Evolutionary conservation across 2,797 vertebrate species (phyloP).

Genomic region (Neopelma chrysocephalum): DNA sequence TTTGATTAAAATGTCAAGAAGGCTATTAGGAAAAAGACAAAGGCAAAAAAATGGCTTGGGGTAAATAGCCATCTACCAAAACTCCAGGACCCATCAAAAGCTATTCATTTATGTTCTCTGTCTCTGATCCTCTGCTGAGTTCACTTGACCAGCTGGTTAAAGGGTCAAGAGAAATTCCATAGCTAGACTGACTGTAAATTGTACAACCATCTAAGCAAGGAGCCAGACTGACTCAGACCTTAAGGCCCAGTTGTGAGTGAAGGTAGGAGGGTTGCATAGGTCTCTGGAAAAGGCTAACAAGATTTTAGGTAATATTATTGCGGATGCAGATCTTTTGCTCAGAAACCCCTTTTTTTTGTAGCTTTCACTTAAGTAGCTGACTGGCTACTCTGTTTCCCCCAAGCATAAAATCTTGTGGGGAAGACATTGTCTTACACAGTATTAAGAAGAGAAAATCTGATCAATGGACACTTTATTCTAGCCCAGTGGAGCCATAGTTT

Average conservation of each 20-base stretch:
- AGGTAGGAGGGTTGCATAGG: neutral
- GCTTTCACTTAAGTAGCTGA: neutral
- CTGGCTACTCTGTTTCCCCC: neutral
- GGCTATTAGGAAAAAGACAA: constrained; percentile 9
- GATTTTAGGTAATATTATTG: neutral
- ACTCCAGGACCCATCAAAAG: neutral
- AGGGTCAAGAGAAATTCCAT: neutral
- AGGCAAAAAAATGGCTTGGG: neutral
- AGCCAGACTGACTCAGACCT: neutral
- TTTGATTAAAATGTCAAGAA: constrained; percentile 57
- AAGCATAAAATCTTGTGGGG: neutral
- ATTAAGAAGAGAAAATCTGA: neutral
- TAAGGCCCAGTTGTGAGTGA: neutral
- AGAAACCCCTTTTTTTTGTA: neutral
- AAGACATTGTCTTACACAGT: neutral
- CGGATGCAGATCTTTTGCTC: neutral
- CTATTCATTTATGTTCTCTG: neutral
- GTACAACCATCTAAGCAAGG: neutral
- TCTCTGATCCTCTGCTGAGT: neutral
- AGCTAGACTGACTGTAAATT: neutral
- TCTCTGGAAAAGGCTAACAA: neutral
- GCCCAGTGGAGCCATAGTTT: neutral
- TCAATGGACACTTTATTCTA: neutral
- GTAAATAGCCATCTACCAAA: neutral
- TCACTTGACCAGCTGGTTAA: neutral